Conservation (phyloP, 1,140 invertebrate genomes). For the Pemphigus obesinymphae region DNA sequence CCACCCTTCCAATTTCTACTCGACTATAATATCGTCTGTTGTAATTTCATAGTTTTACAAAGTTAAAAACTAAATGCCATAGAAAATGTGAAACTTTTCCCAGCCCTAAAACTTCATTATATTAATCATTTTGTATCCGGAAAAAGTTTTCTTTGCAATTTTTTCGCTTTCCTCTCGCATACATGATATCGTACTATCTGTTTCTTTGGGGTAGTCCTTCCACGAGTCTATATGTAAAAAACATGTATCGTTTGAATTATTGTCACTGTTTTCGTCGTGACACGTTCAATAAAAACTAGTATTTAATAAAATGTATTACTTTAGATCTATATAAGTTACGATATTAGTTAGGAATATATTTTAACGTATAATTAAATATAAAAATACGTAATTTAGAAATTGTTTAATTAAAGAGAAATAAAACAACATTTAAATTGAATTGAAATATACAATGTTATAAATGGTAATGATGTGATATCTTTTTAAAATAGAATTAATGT, state of each 20-base stretch:
- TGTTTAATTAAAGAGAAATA: too few species aligned
- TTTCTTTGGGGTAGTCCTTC: neutral
- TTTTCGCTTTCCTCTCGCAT: neutral
- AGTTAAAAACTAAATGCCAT: constrained; percentile 34
- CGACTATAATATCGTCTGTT: constrained; percentile 14
- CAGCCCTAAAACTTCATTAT: constrained; percentile 16
- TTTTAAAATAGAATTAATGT: too few species aligned
- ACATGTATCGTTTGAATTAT: neutral
- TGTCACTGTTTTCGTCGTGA: neutral
- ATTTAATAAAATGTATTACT: too few species aligned
- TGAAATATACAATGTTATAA: too few species aligned
- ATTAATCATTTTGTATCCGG: constrained; percentile 36
- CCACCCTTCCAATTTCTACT: neutral
- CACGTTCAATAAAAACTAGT: neutral
- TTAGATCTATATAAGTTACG: too few species aligned
- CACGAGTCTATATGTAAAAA: neutral
- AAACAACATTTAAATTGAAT: too few species aligned
- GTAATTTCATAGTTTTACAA: constrained; percentile 35
- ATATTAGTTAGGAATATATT: too few species aligned
- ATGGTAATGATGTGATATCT: too few species aligned
- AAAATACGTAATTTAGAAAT: too few species aligned
- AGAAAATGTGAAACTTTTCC: constrained; percentile 32
- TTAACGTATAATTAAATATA: too few species aligned
- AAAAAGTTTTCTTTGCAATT: constrained; percentile 14
- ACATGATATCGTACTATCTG: constrained; percentile 3